Evolutionary conservation across 1,140 invertebrate species (phyloP).

Genomic region (Delia radicum): DNA sequence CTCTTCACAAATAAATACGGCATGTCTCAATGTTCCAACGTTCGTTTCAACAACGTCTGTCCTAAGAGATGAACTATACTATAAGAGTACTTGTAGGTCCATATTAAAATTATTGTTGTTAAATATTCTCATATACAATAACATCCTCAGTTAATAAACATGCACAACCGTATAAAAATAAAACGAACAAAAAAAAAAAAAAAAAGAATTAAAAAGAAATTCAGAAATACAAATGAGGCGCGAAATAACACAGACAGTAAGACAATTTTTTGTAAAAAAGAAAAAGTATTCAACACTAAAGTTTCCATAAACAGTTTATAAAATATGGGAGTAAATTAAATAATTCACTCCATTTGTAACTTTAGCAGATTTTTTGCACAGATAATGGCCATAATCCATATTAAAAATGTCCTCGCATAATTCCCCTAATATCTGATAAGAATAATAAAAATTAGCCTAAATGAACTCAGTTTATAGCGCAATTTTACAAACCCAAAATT

Average conservation of each 20-base stretch:
- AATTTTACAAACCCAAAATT: neutral
- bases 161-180: no score
- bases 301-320: neutral
- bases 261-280: neutral
- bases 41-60: neutral
- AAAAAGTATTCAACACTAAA: neutral
- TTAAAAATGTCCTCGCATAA: no score
- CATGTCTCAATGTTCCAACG: neutral
- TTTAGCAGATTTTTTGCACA: neutral
- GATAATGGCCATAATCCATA: no score
- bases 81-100: neutral
- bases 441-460: no score
- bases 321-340: neutral
- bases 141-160: conserved; percentile 2
- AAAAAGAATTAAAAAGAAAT: no score
- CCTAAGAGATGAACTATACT: conserved; percentile 5
- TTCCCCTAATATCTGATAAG: no score
- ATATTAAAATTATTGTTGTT: neutral
- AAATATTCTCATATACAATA: neutral
- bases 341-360: neutral
- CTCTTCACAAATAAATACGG: conserved; percentile 10
- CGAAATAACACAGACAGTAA: conserved; percentile 1
- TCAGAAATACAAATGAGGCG: conserved; percentile 7
- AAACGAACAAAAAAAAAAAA: no score
- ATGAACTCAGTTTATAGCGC: no score